phyloP scores from a whole-genome alignment of 2,888 invertebrate genomes.

The Lepidocyrtoides sp. region DNA sequence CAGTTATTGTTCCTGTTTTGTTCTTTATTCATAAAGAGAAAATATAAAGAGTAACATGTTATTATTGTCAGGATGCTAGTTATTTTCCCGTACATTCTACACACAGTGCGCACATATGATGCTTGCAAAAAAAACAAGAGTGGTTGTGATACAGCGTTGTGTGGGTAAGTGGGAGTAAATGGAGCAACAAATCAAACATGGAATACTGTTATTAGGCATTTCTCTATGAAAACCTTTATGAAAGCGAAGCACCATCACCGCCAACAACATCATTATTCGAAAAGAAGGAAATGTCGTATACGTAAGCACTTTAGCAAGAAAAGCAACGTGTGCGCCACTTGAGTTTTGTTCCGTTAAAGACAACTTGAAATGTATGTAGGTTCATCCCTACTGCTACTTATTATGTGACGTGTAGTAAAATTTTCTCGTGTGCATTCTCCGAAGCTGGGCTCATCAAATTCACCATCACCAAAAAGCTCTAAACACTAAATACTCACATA shows the following conservation, averaged over 20 bases:
- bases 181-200: conserved; percentile 6
- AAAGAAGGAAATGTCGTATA: not conserved
- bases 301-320: not conserved
- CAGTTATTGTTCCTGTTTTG: not conserved
- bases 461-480: too few species aligned
- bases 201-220: not conserved
- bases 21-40: not conserved
- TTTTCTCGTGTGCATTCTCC: not conserved
- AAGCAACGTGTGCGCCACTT: conserved; percentile 8
- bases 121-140: not conserved
- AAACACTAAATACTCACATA: conserved; percentile 27
- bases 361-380: not conserved
- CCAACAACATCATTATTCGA: not conserved
- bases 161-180: not conserved
- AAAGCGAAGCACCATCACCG: not conserved
- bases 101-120: too few species aligned
- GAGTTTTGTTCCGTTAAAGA: not conserved
- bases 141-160: not conserved
- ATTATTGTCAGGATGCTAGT: too few species aligned
- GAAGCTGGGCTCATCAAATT: conserved; percentile 34
- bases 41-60: not conserved
- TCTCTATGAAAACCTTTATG: too few species aligned
- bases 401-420: not conserved
- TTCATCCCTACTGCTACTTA: not conserved
- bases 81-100: too few species aligned